Percentiles rank a stretch among this genome's conserved stretches.
These are phyloP conservation scores for Cydia splendana DNA, from an alignment of 1,140 invertebrate genomes.

Conservation along the genomic window DNA sequence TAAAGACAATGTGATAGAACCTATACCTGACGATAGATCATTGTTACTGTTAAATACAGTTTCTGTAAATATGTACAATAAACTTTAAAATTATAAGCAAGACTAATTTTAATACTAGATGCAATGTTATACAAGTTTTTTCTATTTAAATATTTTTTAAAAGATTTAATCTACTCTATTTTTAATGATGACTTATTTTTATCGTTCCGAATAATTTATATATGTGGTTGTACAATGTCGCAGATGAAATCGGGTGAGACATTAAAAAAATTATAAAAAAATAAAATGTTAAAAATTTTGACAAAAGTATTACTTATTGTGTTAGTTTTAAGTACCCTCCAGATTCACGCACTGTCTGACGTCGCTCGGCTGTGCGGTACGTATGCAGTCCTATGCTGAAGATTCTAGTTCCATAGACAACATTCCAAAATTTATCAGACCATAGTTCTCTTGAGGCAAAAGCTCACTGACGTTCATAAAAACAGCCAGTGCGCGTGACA, in stretches of 20 bases:
- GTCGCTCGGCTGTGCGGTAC: conserved; percentile 36
- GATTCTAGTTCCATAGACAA: conserved; percentile 16
- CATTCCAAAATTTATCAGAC: background rate
- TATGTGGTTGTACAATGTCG: conserved; percentile 78
- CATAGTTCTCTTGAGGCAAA: background rate
- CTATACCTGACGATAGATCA: conserved; percentile 78
- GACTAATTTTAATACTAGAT: conserved; percentile 76
- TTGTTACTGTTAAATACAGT: conserved; percentile 78
- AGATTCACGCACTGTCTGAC: conserved; percentile 63
- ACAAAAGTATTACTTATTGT: conserved; percentile 65
- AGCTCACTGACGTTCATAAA: background rate
- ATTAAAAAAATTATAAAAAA: conserved; percentile 76
- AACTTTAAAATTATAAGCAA: conserved; percentile 69
- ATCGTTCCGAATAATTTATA: conserved; percentile 80
- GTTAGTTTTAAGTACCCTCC: conserved; percentile 55
- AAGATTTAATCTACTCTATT: conserved; percentile 79
- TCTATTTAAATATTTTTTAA: conserved; percentile 78
- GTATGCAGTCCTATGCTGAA: conserved; percentile 25
- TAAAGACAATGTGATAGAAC: conserved; percentile 76
- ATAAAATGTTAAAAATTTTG: conserved; percentile 76
- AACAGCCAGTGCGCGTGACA: background rate
- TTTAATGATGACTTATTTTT: conserved; percentile 78
- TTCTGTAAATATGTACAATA: conserved; percentile 79
- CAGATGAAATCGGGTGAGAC: conserved; percentile 70
- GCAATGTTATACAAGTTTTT: conserved; percentile 78